Conservation (phyloP, 2,113 vertebrate species). For the Okapia johnstoni region DNA sequence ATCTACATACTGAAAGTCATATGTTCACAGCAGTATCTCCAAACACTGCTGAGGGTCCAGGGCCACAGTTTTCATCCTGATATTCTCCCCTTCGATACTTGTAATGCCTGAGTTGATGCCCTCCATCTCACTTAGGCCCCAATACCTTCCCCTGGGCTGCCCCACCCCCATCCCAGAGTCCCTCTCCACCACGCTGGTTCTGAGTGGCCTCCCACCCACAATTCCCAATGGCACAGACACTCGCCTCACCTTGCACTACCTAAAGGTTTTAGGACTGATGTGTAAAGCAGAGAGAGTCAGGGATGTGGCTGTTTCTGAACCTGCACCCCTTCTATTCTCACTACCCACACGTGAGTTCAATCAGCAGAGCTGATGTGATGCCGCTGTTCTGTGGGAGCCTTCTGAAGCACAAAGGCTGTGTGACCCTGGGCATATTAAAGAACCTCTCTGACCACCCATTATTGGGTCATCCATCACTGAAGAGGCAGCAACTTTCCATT, state of each 20-base stretch:
- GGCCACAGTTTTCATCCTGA: neutral
- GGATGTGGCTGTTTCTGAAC: neutral
- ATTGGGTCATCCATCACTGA: neutral
- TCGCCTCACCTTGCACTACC: neutral
- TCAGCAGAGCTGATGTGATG: neutral
- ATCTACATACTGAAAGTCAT: neutral
- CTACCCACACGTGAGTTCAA: fast-evolving
- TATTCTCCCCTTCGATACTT: fast-evolving
- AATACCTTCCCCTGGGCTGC: neutral
- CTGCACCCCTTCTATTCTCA: too few relatives aligned
- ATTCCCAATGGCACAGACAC: neutral
- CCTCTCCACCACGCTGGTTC: neutral
- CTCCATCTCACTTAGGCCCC: neutral
- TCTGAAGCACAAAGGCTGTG: neutral
- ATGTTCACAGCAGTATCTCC: neutral
- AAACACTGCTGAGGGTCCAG: neutral
- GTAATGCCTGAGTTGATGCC: neutral
- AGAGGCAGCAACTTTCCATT: neutral
- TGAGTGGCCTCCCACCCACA: neutral
- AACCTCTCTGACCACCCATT: neutral
- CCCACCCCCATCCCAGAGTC: neutral
- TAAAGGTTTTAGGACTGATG: neutral
- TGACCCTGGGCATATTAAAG: neutral
- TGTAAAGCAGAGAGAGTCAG: neutral
- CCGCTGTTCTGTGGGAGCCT: neutral